Base-by-base conservation (phyloP, 2,888 invertebrate genomes). In the Mesopsocus fuscifrons region DNA sequence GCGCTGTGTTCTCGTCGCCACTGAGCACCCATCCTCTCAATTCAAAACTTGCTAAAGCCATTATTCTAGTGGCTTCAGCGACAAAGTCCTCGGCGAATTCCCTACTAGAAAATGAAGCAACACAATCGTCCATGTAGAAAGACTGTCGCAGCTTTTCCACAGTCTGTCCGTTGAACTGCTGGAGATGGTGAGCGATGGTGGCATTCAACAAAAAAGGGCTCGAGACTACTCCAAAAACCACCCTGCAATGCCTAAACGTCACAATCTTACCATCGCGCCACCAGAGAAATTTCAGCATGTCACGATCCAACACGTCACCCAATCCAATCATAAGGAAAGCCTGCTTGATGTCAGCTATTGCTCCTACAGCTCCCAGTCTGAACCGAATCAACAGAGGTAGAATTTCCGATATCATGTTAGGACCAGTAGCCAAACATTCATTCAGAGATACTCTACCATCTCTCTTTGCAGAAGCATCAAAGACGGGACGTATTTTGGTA, bases 351-450 rank as follows among this genome's bases (percentile, higher is more conserved):
- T 11, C 26, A 9, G 26, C 26, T 26, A 26, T 26, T 6, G 11
- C 11, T 9, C 26, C 26, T 6, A 26, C 11, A 6, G 6, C 26
- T 26, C 11, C 26, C 6, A 6, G 26, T 26, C 26, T 6, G 11
- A 26, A 26, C 26, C 6, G 8, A 26, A 6, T 9, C 11, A 26
- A 11, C 11, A 26, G 11, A 26, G 6, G 6, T 9, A 26, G 6
- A 26, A 26, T 26, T 9, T 26, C 26, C 6, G 26, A 26, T 26
- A 26, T 6, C 26, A 26, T 6, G 11, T 26, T 18, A 3, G 44
- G 43, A 2, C 51, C 51, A 22, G 49, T 52, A 13, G 47, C 47
- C 13, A 52, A 32, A 35, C 49, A 52, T 6, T 50, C 43, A 45
- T 52, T 52, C 11, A 52, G 42, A n/a, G 46, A 47, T 9, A 42